Percentiles rank a stretch among this genome's conserved stretches.
Conservation (phyloP, 2,888 invertebrate species). For the Molanna angustata region DNA sequence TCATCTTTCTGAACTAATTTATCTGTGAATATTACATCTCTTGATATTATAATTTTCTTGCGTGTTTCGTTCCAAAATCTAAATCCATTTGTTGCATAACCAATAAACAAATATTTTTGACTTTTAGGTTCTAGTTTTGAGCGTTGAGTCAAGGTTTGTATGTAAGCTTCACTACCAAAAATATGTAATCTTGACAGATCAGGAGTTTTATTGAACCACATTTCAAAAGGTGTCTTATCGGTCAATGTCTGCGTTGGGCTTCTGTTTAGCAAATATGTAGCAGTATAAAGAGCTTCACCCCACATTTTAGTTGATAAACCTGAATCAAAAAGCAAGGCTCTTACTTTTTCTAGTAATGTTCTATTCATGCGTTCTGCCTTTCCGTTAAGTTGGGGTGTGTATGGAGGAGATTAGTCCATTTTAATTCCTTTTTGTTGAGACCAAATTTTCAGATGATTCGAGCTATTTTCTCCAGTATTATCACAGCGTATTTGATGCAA, state of each 20-base stretch:
- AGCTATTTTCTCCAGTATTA: neutral
- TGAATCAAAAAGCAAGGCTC: neutral
- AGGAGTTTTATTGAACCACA: neutral
- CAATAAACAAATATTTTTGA: neutral
- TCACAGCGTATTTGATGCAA: neutral
- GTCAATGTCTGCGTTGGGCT: neutral
- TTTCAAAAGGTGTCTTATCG: neutral
- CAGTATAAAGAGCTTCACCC: neutral
- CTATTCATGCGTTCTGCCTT: neutral
- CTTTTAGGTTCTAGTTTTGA: neutral
- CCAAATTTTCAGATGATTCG: neutral
- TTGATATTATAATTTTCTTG: neutral
- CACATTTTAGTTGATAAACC: neutral
- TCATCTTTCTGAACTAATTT: too few species aligned
- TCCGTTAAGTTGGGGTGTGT: neutral
- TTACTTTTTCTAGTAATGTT: neutral
- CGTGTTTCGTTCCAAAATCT: neutral
- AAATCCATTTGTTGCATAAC: neutral
- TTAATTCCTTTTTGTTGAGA: neutral
- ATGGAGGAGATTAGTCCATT: neutral
- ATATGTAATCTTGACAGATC: neutral
- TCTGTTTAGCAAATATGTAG: neutral
- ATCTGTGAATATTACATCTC: neutral
- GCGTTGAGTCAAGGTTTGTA: neutral
- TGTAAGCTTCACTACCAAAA: neutral